Conservation (phyloP, 2,797 vertebrate species). For the Lithobates sylvaticus region DNA sequence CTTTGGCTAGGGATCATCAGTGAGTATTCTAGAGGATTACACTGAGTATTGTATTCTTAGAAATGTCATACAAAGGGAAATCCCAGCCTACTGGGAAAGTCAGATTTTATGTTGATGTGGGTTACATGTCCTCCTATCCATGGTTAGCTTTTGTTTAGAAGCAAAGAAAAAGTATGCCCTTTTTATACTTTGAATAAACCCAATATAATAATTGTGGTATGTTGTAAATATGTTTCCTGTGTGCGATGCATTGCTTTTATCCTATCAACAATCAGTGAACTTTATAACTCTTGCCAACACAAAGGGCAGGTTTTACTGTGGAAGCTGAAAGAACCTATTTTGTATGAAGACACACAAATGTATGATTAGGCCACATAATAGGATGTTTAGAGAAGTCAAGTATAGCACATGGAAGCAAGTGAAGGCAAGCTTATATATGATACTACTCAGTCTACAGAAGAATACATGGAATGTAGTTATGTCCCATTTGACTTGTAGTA, state of each 20-base stretch:
- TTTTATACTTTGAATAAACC: conserved; percentile 60
- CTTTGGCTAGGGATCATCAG: conserved; percentile 64
- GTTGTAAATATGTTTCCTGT: conserved; percentile 52
- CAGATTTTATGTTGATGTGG: conserved; percentile 39
- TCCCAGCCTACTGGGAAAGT: conserved; percentile 48
- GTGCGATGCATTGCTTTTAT: conserved; percentile 54
- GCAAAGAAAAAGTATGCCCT: conserved; percentile 42
- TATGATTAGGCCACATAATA: conserved; percentile 48
- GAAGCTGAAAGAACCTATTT: conserved; percentile 37
- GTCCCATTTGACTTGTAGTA: conserved; percentile 1
- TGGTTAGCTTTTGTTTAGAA: conserved; percentile 51
- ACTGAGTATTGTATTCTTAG: conserved; percentile 61
- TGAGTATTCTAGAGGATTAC: conserved; percentile 63
- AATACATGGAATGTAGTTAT: conserved; percentile 14
- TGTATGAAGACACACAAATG: conserved; percentile 54
- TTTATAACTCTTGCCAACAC: conserved; percentile 54
- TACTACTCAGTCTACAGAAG: conserved; percentile 27
- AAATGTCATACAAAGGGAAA: conserved; percentile 58
- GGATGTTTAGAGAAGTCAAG: conserved; percentile 49
- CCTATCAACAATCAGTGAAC: conserved; percentile 56
- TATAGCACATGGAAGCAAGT: conserved; percentile 43
- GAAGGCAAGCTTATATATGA: conserved; percentile 36
- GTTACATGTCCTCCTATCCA: conserved; percentile 32
- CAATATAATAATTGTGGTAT: conserved; percentile 55
- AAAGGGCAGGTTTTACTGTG: conserved; percentile 47